Evolutionary conservation across 2,797 vertebrate genomes (phyloP).

Genomic region (Xenopus petersii): DNA sequence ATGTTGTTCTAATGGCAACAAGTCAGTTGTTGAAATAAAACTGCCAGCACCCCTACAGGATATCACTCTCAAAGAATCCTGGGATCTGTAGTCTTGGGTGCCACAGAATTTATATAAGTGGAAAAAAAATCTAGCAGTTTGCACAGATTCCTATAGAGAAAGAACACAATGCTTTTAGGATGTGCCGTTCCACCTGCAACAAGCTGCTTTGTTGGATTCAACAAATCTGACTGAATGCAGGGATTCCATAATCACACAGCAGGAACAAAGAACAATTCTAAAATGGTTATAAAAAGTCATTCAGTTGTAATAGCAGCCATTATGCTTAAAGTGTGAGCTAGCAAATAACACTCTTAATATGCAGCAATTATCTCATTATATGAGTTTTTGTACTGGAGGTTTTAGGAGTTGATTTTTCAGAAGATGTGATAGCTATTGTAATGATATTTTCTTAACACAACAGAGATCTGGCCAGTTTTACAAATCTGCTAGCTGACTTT

Average conservation of each 20-base stretch:
- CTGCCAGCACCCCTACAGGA: too few species aligned
- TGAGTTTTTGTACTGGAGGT: constrained; percentile 6
- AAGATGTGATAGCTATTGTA: constrained; percentile 6
- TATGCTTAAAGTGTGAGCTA: constrained; percentile 15
- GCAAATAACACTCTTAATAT: constrained; percentile 17
- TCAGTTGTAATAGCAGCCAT: constrained; percentile 17
- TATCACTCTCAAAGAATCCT: too few species aligned
- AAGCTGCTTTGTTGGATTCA: constrained; percentile 2
- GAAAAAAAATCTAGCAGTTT: too few species aligned
- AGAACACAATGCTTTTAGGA: background rate
- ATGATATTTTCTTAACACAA: constrained; percentile 16
- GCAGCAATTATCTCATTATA: constrained; percentile 31
- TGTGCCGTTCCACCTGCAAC: background rate
- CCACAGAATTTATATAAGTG: too few species aligned
- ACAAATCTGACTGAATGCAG: background rate
- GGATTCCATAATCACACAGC: background rate
- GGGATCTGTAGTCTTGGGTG: too few species aligned
- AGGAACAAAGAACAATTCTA: constrained; percentile 3
- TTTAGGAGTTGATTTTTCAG: constrained; percentile 12
- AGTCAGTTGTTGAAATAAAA: too few species aligned
- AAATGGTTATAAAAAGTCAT: constrained; percentile 11
- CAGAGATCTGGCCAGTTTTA: constrained; percentile 1
- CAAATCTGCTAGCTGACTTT: background rate
- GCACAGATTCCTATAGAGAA: too few species aligned
- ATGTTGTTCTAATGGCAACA: too few species aligned